Evolutionary conservation across 2,113 vertebrate genomes (phyloP).

Genomic region (Oreochromis aureus): DNA sequence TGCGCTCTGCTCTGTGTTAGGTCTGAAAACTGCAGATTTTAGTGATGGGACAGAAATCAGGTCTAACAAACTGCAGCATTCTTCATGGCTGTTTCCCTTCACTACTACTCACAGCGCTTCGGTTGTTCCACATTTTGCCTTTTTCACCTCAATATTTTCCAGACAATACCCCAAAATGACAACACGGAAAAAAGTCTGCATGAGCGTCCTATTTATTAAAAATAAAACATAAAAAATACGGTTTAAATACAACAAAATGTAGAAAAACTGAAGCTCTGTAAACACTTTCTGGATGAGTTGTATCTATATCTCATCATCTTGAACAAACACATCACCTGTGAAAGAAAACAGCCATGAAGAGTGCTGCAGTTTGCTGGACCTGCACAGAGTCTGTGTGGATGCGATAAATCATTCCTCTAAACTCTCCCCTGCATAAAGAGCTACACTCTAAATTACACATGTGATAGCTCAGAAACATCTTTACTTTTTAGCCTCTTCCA

Average conservation of each 20-base stretch:
- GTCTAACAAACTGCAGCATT: not conserved
- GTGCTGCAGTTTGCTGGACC: not conserved
- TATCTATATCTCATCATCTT: not conserved
- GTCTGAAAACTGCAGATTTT: not conserved
- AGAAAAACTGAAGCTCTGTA: not conserved
- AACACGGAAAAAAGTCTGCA: not conserved
- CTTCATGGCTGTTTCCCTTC: not conserved
- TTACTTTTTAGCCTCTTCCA: not conserved
- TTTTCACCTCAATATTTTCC: not conserved
- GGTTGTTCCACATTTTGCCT: not conserved
- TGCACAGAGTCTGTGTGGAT: not conserved
- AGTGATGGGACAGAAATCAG: not conserved
- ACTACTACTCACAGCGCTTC: not conserved
- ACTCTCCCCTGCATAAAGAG: not conserved
- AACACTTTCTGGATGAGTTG: not conserved
- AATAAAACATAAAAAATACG: not conserved
- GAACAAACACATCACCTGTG: not conserved
- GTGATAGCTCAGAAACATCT: not conserved
- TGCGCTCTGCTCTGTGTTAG: not conserved
- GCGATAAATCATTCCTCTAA: not conserved
- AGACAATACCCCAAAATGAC: not conserved
- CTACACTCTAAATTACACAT: not conserved
- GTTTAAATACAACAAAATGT: not conserved
- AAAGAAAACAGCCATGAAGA: not conserved
- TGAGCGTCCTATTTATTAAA: not conserved